phyloP scores from a whole-genome alignment of 2,113 vertebrate genomes.

The Mystacornis crossleyi region DNA sequence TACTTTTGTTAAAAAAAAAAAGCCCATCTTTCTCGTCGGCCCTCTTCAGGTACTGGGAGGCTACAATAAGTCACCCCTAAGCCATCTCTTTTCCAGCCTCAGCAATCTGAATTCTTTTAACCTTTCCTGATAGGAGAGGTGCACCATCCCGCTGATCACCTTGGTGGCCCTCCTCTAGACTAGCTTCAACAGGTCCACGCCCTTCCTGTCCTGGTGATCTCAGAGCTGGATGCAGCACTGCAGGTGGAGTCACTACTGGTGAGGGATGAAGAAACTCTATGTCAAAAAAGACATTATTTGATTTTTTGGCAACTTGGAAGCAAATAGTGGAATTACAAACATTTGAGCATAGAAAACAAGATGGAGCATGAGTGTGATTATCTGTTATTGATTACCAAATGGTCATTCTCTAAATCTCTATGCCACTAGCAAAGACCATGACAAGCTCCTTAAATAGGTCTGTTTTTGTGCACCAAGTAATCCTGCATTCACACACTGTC shows the following conservation, averaged over 20 bases:
- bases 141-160: neutral
- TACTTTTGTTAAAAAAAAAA: neutral
- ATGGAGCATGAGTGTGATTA: neutral
- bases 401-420: neutral
- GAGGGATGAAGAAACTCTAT: neutral
- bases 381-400: neutral
- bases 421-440: neutral
- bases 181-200: rapidly evolving
- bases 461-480: neutral
- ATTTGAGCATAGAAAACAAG: neutral
- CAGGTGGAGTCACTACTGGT: neutral
- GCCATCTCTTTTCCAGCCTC: neutral
- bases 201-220: neutral
- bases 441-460: neutral
- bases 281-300: neutral
- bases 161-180: neutral
- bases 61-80: neutral
- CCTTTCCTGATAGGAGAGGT: neutral
- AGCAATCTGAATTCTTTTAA: neutral
- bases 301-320: neutral
- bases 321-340: neutral
- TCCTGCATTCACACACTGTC: neutral
- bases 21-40: neutral
- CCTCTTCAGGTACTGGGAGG: neutral
- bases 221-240: neutral